Conservation (phyloP, 2,113 vertebrate genomes). For the Connochaetes taurinus region DNA sequence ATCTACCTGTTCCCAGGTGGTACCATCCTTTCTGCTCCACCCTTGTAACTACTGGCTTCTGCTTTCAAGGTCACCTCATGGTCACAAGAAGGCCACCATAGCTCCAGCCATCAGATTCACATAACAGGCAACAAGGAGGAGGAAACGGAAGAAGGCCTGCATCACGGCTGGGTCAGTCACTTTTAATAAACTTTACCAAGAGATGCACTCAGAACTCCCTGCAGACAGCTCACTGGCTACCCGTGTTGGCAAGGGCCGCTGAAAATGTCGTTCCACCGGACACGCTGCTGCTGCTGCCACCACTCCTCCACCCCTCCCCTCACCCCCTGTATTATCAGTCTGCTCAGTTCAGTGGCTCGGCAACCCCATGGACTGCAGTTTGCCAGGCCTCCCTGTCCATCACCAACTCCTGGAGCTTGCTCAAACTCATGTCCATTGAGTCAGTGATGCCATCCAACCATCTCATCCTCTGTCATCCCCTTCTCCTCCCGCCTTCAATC, state of each 20-base stretch:
- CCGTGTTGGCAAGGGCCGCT: background rate
- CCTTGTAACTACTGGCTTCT: background rate
- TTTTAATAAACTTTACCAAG: background rate
- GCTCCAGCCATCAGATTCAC: background rate
- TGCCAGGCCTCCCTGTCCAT: background rate
- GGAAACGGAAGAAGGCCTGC: background rate
- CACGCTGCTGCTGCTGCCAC: fast-evolving
- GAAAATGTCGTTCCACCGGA: background rate
- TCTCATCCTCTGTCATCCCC: background rate
- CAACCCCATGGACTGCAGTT: background rate
- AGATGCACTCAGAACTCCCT: background rate
- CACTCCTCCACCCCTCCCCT: background rate
- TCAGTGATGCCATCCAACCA: background rate
- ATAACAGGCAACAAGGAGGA: background rate
- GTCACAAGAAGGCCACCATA: background rate
- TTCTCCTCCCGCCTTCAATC: background rate
- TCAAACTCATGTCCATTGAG: background rate
- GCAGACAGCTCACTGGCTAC: background rate
- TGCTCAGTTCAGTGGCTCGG: background rate
- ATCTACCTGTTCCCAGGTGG: background rate
- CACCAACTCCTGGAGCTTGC: background rate
- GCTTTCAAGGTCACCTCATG: background rate
- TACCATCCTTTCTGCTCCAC: background rate
- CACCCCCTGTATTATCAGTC: background rate
- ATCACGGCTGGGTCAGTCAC: background rate